Percentiles rank a stretch among this genome's conserved stretches.
Conservation (phyloP, 2,113 vertebrate species). For the Callocephalon fimbriatum region DNA sequence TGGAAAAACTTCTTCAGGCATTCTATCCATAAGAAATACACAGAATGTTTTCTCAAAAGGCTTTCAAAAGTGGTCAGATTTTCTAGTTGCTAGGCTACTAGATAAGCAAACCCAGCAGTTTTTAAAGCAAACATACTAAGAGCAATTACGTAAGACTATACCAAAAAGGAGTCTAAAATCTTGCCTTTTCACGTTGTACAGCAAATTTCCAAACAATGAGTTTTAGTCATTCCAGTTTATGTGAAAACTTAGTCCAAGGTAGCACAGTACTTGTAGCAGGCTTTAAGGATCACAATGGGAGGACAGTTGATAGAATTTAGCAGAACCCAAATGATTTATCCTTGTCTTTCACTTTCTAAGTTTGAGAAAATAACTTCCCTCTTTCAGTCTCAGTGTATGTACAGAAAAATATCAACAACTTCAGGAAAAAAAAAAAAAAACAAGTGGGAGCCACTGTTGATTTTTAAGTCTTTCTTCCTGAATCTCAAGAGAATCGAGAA, state of each 20-base stretch:
- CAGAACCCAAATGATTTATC: background rate
- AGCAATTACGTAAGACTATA: background rate
- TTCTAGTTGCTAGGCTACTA: constrained; percentile 37
- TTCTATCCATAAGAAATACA: background rate
- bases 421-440: background rate
- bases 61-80: background rate
- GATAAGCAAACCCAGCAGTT: background rate
- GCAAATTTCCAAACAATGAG: background rate
- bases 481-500: background rate
- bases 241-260: background rate
- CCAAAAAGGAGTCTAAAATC: background rate
- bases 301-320: background rate
- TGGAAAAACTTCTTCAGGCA: background rate
- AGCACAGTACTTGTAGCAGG: background rate
- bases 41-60: background rate
- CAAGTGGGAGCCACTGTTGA: background rate
- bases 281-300: background rate
- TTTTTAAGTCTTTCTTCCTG: background rate
- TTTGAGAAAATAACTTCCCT: background rate
- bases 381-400: background rate
- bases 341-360: background rate
- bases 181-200: background rate
- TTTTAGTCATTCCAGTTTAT: background rate
- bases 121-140: background rate
- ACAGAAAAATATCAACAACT: background rate